A percentile compares a stretch with the other conserved stretches of the same genome.
phyloP scores from a whole-genome alignment of 2,888 invertebrate genomes.

The Morpho achilles region DNA sequence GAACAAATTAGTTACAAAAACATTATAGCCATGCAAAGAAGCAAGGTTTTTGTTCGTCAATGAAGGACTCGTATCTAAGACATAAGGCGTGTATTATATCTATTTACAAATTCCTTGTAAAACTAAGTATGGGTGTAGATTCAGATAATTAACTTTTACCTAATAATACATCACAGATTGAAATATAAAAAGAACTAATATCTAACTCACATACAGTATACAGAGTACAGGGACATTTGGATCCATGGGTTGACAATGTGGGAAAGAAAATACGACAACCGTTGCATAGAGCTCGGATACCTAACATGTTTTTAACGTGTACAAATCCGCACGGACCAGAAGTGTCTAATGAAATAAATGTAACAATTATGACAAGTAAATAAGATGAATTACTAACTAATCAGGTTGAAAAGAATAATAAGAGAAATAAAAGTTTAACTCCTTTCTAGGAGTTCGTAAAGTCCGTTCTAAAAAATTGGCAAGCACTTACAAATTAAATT shows the following conservation, averaged over 20 bases:
- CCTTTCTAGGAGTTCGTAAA: slow-evolving; percentile 46
- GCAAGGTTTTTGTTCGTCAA: slow-evolving; percentile 1
- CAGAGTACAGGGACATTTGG: slow-evolving; percentile 1
- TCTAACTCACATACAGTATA: slow-evolving; percentile 1
- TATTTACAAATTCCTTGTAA: slow-evolving; percentile 30
- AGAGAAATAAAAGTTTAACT: slow-evolving; percentile 42
- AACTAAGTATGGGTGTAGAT: slow-evolving; percentile 47
- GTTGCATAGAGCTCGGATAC: slow-evolving; percentile 37
- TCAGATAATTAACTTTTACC: slow-evolving; percentile 73
- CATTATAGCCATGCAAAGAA: slow-evolving; percentile 34
- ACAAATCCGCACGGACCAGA: slow-evolving; percentile 46
- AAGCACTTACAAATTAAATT: slow-evolving; percentile 69
- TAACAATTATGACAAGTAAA: slow-evolving; percentile 45
- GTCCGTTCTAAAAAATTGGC: slow-evolving; percentile 61
- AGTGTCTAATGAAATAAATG: slow-evolving; percentile 38
- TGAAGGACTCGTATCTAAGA: neutral
- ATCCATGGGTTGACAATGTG: slow-evolving; percentile 4
- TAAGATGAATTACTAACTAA: slow-evolving; percentile 55
- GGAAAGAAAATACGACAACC: slow-evolving; percentile 39
- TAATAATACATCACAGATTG: slow-evolving; percentile 77
- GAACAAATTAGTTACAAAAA: slow-evolving; percentile 55
- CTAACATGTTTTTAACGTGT: slow-evolving; percentile 61
- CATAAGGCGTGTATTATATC: slow-evolving; percentile 4
- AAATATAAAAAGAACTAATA: slow-evolving; percentile 18
- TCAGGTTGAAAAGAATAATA: slow-evolving; percentile 39